These are phyloP conservation scores for Elegia similella DNA, from an alignment of 2,888 invertebrate genomes.

Conservation along the genomic window DNA sequence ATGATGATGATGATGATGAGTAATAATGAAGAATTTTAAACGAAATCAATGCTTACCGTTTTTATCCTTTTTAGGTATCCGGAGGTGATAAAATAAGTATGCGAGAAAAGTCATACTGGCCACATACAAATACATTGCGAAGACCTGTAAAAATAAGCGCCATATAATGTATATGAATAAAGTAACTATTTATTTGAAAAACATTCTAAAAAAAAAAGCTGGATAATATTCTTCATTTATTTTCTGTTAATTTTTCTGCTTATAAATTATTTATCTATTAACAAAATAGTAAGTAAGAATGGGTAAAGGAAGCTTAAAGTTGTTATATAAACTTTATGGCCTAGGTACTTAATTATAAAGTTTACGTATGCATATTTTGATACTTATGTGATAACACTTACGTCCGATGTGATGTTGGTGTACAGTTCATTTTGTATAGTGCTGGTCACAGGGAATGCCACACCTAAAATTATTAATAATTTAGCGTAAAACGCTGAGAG, in stretches of 20 bases:
- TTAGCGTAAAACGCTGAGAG: constrained; percentile 85
- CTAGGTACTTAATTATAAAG: too few relatives aligned
- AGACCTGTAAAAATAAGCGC: constrained; percentile 74
- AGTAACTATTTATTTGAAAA: too few relatives aligned
- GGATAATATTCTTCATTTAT: too few relatives aligned
- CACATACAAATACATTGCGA: constrained; percentile 87
- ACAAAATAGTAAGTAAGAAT: too few relatives aligned
- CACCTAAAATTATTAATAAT: constrained; percentile 83
- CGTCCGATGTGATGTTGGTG: constrained; percentile 69
- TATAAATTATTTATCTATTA: too few relatives aligned
- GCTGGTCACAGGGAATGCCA: constrained; percentile 84
- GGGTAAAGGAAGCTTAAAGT: too few relatives aligned
- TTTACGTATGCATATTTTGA: too few relatives aligned
- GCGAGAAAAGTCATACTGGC: constrained; percentile 86
- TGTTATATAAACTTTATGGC: too few relatives aligned
- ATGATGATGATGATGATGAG: too few relatives aligned
- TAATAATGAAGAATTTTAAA: neutral
- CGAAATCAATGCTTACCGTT: constrained; percentile 48
- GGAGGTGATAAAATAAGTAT: constrained; percentile 85
- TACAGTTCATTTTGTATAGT: constrained; percentile 80
- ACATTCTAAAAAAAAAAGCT: too few relatives aligned
- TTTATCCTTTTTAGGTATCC: constrained; percentile 58
- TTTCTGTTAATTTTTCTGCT: too few relatives aligned
- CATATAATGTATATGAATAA: neutral
- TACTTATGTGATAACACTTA: constrained; percentile 44